Evolutionary conservation across 2,797 vertebrate species (phyloP).

Genomic region (Todus mexicanus): DNA sequence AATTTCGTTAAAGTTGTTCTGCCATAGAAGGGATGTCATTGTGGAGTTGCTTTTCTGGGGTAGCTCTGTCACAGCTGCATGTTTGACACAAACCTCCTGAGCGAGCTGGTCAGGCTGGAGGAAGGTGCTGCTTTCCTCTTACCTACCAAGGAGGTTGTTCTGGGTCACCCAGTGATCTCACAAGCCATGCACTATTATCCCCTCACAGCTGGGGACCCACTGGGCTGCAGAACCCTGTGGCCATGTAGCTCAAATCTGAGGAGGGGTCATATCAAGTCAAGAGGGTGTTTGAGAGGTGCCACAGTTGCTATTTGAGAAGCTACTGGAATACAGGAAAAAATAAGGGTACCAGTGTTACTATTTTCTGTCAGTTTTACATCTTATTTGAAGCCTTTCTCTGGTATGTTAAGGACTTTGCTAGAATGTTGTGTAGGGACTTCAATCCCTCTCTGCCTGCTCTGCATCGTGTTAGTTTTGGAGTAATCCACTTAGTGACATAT

Average conservation of each 20-base stretch:
- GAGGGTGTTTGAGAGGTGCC: neutral
- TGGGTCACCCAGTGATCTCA: neutral
- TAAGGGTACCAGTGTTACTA: neutral
- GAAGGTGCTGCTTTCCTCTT: neutral
- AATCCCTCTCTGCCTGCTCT: neutral
- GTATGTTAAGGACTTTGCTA: neutral
- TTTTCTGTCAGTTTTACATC: neutral
- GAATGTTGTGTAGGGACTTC: neutral
- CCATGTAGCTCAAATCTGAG: neutral
- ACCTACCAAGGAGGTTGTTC: neutral
- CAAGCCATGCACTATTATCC: fast-evolving
- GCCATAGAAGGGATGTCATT: neutral
- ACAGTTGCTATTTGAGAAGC: neutral
- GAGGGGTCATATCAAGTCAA: neutral
- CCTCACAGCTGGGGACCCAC: neutral
- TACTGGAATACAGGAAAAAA: neutral
- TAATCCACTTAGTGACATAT: neutral
- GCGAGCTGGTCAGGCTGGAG: neutral
- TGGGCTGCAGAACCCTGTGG: neutral
- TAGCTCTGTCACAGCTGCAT: neutral
- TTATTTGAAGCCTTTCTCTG: neutral
- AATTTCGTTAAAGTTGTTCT: neutral
- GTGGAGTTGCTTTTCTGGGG: neutral
- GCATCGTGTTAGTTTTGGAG: neutral
- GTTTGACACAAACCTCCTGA: neutral